Conservation (phyloP, 35 echinoderm and acorn worm species). For the Lytechinus pictus region DNA sequence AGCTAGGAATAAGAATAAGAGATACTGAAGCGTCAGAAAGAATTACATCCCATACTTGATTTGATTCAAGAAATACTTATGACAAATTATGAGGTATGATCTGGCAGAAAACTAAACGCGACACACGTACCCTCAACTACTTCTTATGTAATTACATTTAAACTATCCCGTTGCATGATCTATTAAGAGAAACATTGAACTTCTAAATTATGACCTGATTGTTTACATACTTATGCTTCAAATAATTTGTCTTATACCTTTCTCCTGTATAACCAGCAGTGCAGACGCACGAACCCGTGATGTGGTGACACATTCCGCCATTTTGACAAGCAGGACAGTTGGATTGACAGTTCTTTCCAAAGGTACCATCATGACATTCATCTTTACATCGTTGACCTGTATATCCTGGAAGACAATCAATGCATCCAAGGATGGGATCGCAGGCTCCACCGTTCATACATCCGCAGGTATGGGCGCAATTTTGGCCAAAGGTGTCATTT, state of each 20-base stretch:
- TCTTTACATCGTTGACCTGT: constrained; percentile 58
- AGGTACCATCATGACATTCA: constrained; percentile 65
- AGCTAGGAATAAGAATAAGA: constrained; percentile 67
- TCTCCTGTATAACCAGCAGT: constrained; percentile 55
- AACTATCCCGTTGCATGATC: too few relatives aligned
- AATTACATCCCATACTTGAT: too few relatives aligned
- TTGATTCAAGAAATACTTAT: too few relatives aligned
- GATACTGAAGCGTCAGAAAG: background rate
- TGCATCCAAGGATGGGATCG: constrained; percentile 70
- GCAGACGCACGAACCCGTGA: constrained; percentile 51
- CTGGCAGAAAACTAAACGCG: too few relatives aligned
- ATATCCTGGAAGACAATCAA: constrained; percentile 77
- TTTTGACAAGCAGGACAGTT: constrained; percentile 65
- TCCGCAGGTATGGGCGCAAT: constrained; percentile 69
- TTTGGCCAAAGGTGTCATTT: constrained; percentile 65
- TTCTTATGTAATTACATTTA: too few relatives aligned
- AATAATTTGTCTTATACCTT: constrained; percentile 42
- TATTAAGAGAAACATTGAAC: too few relatives aligned
- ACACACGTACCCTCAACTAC: too few relatives aligned
- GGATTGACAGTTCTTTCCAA: constrained; percentile 60
- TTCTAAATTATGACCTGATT: too few relatives aligned
- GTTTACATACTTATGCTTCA: too few relatives aligned
- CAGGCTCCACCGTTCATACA: constrained; percentile 81
- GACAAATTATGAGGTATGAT: too few relatives aligned
- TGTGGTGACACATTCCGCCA: constrained; percentile 60